Percentiles rank a stretch among this genome's conserved stretches.
Conservation (phyloP, 2,888 invertebrate genomes). For the Noctua janthe region DNA sequence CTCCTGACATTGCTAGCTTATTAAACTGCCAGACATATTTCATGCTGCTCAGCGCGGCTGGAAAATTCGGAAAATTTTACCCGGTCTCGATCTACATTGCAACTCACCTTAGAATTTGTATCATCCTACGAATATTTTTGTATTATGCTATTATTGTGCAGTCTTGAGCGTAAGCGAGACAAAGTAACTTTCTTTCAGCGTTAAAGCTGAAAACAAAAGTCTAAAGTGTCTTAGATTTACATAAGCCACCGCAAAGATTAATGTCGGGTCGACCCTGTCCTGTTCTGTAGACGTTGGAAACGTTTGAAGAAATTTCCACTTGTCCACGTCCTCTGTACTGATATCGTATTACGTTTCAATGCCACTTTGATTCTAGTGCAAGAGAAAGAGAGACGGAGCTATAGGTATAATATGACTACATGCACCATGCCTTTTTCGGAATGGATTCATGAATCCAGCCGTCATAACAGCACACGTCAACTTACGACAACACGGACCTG, state of each 20-base stretch:
- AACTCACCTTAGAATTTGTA: background rate
- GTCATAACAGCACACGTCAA: too few relatives aligned
- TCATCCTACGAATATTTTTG: background rate
- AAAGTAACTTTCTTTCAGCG: background rate
- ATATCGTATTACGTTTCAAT: background rate
- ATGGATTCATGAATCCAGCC: too few relatives aligned
- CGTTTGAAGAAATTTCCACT: background rate
- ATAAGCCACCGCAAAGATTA: background rate
- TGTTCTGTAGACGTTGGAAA: background rate
- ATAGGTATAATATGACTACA: too few relatives aligned
- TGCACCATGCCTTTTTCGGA: too few relatives aligned
- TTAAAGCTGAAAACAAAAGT: background rate
- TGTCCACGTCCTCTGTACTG: background rate
- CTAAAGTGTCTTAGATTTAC: background rate
- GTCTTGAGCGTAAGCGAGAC: background rate
- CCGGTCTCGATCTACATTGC: background rate
- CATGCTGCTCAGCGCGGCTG: background rate
- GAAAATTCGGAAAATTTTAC: slow-evolving; percentile 8
- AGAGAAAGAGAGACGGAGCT: background rate
- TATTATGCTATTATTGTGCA: background rate
- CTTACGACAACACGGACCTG: too few relatives aligned
- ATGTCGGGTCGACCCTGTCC: background rate
- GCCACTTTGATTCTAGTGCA: background rate
- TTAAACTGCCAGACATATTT: slow-evolving; percentile 49
- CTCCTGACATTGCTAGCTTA: slow-evolving; percentile 36